Conservation (phyloP, 2,888 invertebrate species). For the Eulithis testata region DNA sequence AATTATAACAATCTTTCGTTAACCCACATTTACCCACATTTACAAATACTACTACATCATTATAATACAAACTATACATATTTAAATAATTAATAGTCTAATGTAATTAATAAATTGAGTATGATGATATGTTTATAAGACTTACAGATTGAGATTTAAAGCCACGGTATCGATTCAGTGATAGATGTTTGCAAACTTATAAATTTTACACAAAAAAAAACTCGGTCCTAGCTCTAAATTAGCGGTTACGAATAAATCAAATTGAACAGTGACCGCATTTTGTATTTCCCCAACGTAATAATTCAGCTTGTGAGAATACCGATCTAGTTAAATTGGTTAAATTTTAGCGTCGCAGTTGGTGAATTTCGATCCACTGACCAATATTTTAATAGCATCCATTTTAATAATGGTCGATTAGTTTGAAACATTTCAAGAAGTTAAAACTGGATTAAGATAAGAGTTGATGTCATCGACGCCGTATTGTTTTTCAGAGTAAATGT, state of each 20-base stretch:
- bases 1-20: no score
- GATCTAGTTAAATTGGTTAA: conserved; percentile 48
- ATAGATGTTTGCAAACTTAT: conserved; percentile 40
- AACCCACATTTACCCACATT: no score
- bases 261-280: conserved; percentile 52
- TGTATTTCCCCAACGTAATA: conserved; percentile 48
- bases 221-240: conserved; percentile 49
- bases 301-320: conserved; percentile 45
- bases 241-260: conserved; percentile 52
- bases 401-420: conserved; percentile 7
- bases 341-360: conserved; percentile 46
- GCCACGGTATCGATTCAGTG: conserved; percentile 36
- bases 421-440: background rate
- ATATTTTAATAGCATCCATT: conserved; percentile 14
- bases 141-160: conserved; percentile 37
- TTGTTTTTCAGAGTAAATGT: no score
- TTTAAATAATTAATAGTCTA: background rate
- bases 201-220: conserved; percentile 45
- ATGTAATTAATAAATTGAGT: background rate
- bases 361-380: conserved; percentile 39
- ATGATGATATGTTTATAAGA: conserved; percentile 12
- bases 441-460: conserved; percentile 1
- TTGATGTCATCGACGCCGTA: background rate
- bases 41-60: no score
- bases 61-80: no score